These are phyloP conservation scores for Apamea monoglypha DNA, from an alignment of 2,888 invertebrate genomes.

Conservation along the genomic window DNA sequence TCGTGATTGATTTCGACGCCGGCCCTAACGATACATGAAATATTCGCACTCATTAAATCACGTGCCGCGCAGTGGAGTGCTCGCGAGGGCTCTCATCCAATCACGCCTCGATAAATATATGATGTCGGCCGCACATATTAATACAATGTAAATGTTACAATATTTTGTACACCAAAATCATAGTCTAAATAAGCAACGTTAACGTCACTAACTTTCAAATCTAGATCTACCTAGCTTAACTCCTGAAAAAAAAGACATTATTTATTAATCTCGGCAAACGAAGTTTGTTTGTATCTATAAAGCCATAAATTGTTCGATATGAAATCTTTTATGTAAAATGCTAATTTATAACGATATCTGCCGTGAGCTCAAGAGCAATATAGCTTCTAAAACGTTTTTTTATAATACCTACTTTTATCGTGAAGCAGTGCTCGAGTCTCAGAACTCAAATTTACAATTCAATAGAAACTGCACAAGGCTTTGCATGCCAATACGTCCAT, in stretches of 20 bases:
- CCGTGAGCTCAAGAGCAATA: constrained; percentile 50
- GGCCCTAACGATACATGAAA: constrained; percentile 88
- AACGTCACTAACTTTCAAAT: background rate
- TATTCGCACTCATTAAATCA: constrained; percentile 88
- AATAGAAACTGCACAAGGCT: constrained; percentile 89
- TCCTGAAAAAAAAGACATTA: constrained; percentile 27
- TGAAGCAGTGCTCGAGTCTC: constrained; percentile 82
- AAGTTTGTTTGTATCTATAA: constrained; percentile 50
- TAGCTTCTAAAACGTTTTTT: constrained; percentile 69
- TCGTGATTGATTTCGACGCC: constrained; percentile 87
- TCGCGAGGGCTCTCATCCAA: constrained; percentile 81
- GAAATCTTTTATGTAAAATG: constrained; percentile 49
- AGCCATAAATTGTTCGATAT: constrained; percentile 59
- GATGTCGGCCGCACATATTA: constrained; percentile 75
- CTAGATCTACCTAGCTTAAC: background rate
- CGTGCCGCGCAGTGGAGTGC: constrained; percentile 81
- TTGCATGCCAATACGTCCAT: constrained; percentile 89
- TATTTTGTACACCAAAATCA: constrained; percentile 20
- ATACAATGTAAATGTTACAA: constrained; percentile 66
- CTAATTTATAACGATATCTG: constrained; percentile 55
- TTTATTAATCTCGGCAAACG: constrained; percentile 30
- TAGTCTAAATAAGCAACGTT: constrained; percentile 1
- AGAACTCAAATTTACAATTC: constrained; percentile 89
- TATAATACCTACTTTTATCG: constrained; percentile 76
- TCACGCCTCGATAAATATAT: constrained; percentile 82